Percentiles rank a stretch among this genome's conserved stretches.
Evolutionary conservation across 2,113 vertebrate genomes (phyloP).

Genomic region (Labeo rohita): DNA sequence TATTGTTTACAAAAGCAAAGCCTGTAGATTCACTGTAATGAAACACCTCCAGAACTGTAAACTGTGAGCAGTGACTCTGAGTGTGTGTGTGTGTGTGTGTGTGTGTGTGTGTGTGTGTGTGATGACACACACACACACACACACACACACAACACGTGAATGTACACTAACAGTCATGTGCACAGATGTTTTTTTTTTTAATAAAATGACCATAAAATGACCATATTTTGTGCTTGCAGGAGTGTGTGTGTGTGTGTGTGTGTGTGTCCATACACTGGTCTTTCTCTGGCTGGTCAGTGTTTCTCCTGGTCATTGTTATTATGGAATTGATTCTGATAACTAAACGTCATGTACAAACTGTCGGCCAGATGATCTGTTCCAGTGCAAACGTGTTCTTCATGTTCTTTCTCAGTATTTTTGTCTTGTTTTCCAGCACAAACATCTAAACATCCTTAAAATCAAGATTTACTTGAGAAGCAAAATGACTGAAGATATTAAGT

Average conservation of each 20-base stretch:
- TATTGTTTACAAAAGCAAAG: constrained; percentile 19
- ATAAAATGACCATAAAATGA: constrained; percentile 69
- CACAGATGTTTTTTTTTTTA: constrained; percentile 54
- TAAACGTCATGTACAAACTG: too few relatives aligned
- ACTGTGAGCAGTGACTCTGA: not conserved
- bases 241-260: not conserved
- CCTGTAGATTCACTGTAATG: not conserved
- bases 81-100: not conserved
- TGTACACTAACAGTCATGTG: constrained; percentile 75
- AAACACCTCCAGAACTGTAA: not conserved
- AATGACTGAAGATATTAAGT: too few relatives aligned
- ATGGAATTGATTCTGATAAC: not conserved
- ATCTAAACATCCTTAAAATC: too few relatives aligned
- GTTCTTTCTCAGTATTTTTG: too few relatives aligned
- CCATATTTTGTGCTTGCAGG: constrained; percentile 7
- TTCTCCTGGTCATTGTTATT: not conserved
- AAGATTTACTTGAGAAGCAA: too few relatives aligned
- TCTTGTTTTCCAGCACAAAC: too few relatives aligned
- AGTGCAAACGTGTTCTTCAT: too few relatives aligned
- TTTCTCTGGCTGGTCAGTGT: too few relatives aligned
- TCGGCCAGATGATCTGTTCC: too few relatives aligned
- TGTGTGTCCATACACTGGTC: too few relatives aligned
- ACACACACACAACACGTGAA: constrained; percentile 64
- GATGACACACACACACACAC: too few relatives aligned
- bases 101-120: not conserved